Conservation (phyloP, 2,888 invertebrate genomes). For the Dicranocentrus wangi region DNA sequence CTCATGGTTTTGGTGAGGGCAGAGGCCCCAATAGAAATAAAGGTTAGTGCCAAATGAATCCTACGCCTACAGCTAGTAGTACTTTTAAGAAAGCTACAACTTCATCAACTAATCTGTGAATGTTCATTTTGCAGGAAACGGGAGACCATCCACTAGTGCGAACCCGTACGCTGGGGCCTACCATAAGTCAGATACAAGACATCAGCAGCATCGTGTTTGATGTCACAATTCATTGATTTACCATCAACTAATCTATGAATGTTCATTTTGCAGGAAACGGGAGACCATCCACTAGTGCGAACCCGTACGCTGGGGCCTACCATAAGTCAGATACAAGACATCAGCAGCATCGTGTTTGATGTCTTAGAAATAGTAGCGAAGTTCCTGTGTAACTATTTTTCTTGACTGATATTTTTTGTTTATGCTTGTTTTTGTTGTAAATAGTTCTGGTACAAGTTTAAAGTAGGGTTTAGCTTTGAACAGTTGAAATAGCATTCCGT, state of each 20-base stretch:
- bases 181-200: constrained; percentile 69
- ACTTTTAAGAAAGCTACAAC: too few relatives aligned
- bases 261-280: constrained; percentile 59
- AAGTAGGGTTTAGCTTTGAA: neutral
- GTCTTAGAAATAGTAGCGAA: constrained; percentile 42
- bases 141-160: constrained; percentile 62
- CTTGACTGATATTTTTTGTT: constrained; percentile 59
- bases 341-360: constrained; percentile 73
- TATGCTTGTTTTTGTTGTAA: constrained; percentile 43
- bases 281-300: constrained; percentile 61
- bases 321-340: constrained; percentile 70
- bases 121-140: constrained; percentile 56
- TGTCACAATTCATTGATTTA: too few relatives aligned
- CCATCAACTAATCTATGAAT: neutral
- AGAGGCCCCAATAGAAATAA: constrained; percentile 77
- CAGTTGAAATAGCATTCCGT: constrained; percentile 20
- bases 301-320: constrained; percentile 71
- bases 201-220: constrained; percentile 73
- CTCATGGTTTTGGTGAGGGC: constrained; percentile 83
- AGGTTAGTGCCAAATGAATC: too few relatives aligned
- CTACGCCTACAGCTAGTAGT: too few relatives aligned
- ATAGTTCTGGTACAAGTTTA: constrained; percentile 27
- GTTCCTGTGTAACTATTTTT: constrained; percentile 63
- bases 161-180: constrained; percentile 71
- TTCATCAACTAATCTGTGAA: neutral